A percentile compares a stretch with the other conserved stretches of the same genome.
Evolutionary conservation across 1,140 invertebrate species (phyloP).

Genomic region (Sipha flava): DNA sequence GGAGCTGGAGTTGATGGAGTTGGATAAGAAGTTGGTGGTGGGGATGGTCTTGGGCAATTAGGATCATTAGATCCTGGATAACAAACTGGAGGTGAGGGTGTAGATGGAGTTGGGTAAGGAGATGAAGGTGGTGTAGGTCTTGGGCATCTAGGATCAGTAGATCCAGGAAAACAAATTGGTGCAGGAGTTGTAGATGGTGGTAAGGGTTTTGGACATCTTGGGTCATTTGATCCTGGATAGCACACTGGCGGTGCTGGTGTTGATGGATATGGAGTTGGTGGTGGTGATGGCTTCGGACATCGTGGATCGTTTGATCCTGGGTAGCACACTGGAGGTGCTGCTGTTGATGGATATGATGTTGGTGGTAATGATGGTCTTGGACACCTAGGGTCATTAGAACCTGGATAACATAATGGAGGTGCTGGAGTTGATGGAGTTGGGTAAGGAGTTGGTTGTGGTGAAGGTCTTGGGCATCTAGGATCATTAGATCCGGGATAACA

Average conservation of each 20-base stretch:
- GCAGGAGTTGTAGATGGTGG: slow-evolving; percentile 35
- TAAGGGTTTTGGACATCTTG: slow-evolving; percentile 37
- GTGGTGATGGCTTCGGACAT: slow-evolving; percentile 40
- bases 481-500: slow-evolving; percentile 42
- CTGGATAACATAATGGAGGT: slow-evolving; percentile 40
- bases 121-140: slow-evolving; percentile 37
- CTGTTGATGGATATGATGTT: slow-evolving; percentile 29
- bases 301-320: slow-evolving; percentile 43
- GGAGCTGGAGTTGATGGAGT: slow-evolving; percentile 38
- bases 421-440: slow-evolving; percentile 28
- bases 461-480: slow-evolving; percentile 39
- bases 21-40: slow-evolving; percentile 40
- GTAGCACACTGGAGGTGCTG: slow-evolving; percentile 21
- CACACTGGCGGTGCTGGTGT: slow-evolving; percentile 42
- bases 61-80: slow-evolving; percentile 43
- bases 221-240: slow-evolving; percentile 40
- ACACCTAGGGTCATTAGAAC: slow-evolving; percentile 40
- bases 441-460: slow-evolving; percentile 32
- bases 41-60: slow-evolving; percentile 40
- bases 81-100: slow-evolving; percentile 36
- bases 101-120: slow-evolving; percentile 8
- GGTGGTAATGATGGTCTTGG: slow-evolving; percentile 37
- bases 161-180: slow-evolving; percentile 41
- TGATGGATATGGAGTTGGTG: slow-evolving; percentile 42
- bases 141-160: slow-evolving; percentile 44